Evolutionary conservation across 1,140 invertebrate species (phyloP).

Genomic region (Drosophila yakuba): DNA sequence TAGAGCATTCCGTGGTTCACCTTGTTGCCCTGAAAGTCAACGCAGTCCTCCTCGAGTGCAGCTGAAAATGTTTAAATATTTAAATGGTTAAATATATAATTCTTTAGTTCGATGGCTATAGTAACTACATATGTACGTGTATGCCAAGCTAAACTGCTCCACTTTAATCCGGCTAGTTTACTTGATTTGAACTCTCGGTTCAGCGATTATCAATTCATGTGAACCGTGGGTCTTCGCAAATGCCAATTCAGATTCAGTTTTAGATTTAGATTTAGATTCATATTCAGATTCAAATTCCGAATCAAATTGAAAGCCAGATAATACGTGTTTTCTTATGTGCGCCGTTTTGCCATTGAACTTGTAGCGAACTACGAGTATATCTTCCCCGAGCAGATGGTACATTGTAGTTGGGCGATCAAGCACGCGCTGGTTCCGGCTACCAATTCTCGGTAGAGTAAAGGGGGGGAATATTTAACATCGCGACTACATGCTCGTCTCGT

Average conservation of each 20-base stretch:
- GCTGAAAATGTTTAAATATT: slow-evolving; percentile 68
- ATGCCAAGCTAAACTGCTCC: slow-evolving; percentile 11
- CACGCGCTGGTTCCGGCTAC: no score
- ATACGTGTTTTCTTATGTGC: slow-evolving; percentile 41
- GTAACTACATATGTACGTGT: background rate
- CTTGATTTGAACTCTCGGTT: slow-evolving; percentile 26
- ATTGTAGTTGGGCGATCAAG: no score
- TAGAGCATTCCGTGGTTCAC: slow-evolving; percentile 92
- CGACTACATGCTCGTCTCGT: no score
- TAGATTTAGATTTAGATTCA: no score
- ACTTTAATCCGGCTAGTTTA: slow-evolving; percentile 49
- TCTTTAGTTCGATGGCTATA: background rate
- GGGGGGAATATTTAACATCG: no score
- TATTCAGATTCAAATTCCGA: no score
- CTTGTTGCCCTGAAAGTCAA: slow-evolving; percentile 91
- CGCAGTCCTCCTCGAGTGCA: slow-evolving; percentile 90
- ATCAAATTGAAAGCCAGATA: slow-evolving; percentile 30
- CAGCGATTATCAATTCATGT: slow-evolving; percentile 46
- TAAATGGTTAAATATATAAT: no score
- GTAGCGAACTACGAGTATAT: no score
- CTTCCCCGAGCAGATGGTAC: no score
- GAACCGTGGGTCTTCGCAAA: slow-evolving; percentile 3
- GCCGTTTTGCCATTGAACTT: slow-evolving; percentile 14
- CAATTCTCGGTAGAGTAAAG: no score
- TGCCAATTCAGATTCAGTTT: no score